Conservation (phyloP, 2,888 invertebrate genomes). For the Caenorhabditis drosophilae region DNA sequence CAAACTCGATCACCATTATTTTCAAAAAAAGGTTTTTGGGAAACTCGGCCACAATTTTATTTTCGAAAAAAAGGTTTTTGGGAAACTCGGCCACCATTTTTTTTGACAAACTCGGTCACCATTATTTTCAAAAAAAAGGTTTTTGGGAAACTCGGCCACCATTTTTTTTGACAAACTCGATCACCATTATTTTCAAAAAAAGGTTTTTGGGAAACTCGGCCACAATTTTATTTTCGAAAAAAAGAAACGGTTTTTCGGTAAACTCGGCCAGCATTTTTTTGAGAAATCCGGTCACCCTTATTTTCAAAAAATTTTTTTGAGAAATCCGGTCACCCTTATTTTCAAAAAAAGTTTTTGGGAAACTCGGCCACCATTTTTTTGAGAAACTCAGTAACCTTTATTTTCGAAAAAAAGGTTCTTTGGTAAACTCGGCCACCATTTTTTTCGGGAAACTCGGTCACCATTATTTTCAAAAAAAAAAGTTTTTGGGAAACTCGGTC, state of each 20-base stretch:
- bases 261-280: too few relatives aligned
- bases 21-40: not conserved
- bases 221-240: not conserved
- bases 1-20: too few relatives aligned
- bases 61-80: not conserved
- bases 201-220: not conserved
- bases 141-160: not conserved
- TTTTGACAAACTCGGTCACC: not conserved
- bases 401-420: not conserved
- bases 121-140: not conserved
- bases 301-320: too few relatives aligned
- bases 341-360: too few relatives aligned
- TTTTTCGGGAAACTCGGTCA: not conserved
- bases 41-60: too few relatives aligned
- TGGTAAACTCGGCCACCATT: too few relatives aligned
- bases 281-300: too few relatives aligned
- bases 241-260: not conserved
- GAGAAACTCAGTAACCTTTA: not conserved
- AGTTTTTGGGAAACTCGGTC: not conserved
- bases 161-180: not conserved
- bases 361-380: too few relatives aligned
- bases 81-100: not conserved
- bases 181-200: not conserved
- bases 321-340: too few relatives aligned
- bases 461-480: not conserved